Conservation (phyloP, 2,113 vertebrate species). For the Irena cyanogastra region DNA sequence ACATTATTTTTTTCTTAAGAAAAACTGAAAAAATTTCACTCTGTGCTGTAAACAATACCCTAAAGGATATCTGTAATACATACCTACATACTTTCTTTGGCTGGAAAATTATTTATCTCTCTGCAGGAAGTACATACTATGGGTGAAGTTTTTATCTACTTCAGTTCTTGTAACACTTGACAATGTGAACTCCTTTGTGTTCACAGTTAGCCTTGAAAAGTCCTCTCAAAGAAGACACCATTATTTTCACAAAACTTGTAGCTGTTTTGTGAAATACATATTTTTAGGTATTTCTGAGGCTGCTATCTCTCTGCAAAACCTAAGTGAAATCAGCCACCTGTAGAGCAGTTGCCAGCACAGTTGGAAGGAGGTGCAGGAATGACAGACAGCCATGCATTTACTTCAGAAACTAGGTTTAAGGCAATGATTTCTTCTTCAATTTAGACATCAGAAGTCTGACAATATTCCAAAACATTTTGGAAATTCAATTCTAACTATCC, state of each 20-base stretch:
- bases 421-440: not conserved
- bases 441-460: not conserved
- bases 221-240: not conserved
- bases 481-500: not conserved
- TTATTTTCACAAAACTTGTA: not conserved
- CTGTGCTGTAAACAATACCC: not conserved
- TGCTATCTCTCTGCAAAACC: not conserved
- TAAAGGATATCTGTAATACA: not conserved
- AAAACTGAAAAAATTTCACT: not conserved
- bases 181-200: not conserved
- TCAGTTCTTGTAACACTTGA: not conserved
- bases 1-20: not conserved
- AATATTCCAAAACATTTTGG: not conserved
- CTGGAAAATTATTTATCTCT: not conserved
- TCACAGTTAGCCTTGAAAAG: not conserved
- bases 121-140: not conserved
- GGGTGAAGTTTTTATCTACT: not conserved
- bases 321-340: not conserved
- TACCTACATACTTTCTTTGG: not conserved
- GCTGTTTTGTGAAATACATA: not conserved
- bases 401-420: not conserved
- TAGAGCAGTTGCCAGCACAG: not conserved
- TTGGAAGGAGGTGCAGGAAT: not conserved
- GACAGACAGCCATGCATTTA: not conserved
- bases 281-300: not conserved